Base-by-base conservation (phyloP, 23 tunicate genomes). In the Oikopleura dioica region DNA sequence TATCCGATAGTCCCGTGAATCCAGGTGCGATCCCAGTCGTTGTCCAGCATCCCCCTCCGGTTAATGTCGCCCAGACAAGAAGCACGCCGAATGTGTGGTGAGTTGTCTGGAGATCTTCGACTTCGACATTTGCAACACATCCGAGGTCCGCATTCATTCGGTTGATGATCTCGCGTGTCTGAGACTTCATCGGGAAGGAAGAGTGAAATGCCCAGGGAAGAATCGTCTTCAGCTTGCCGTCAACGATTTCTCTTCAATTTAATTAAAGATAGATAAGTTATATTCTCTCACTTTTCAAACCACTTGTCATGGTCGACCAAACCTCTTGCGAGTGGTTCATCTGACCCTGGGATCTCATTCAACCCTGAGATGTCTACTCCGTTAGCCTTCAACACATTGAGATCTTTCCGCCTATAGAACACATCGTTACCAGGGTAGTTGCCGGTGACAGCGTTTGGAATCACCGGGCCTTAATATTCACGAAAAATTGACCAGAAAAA, bases 121-220 rank as follows among this genome's bases (percentile, higher is more conserved):
- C 26, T 2, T 63, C 16, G 33, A 12, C 4, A 24, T 21, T 28
- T 63, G 16, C 26, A 21, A 63, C 30, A 28, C 72, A 63, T 28
- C 72, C 72, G 4, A 63, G 2, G 33, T 63, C 72, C 26, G 16
- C 5, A 63, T 63, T 63, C 72, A 63, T 63, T 63, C 72, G 72
- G 26, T 63, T 63, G 2, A 63, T 28, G 16, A 44, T 9, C 9
- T 44, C 55, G 16, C 55, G 55, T 44, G 16, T 16, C 55, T 44
- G 9, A 16, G 16, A 44, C 16, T 44, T 9, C 55, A 44, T 16
- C 16, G 55, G 55, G 16, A 44, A 44, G 16, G 55, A 44, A 9
- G 9, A 9, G 16, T 44, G 55, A 44, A 44, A 44, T 9, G 55
- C 55, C 55, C 55, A 44, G 16, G 55, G 55, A 9, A 44, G 9